Conservation (phyloP, 2,113 vertebrate genomes). For the Microcebus lehilahytsara region DNA sequence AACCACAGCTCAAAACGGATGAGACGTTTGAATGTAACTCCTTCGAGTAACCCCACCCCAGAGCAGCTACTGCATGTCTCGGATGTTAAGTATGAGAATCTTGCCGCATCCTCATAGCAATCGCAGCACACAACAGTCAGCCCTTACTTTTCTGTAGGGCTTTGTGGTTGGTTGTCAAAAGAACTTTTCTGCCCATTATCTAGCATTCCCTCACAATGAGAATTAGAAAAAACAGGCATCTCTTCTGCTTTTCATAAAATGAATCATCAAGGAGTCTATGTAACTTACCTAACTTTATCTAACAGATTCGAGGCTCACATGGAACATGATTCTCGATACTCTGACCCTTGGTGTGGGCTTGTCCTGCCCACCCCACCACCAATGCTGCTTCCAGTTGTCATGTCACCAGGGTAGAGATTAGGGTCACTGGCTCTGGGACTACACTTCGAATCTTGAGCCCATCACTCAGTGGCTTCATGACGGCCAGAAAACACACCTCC, state of each 20-base stretch:
- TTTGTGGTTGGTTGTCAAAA: neutral
- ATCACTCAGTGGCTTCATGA: neutral
- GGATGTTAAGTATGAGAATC: neutral
- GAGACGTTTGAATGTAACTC: neutral
- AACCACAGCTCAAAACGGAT: neutral
- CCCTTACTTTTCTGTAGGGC: neutral
- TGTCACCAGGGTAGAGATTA: neutral
- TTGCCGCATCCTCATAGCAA: neutral
- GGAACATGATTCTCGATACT: neutral
- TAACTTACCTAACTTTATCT: neutral
- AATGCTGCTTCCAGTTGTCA: neutral
- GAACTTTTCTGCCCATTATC: neutral
- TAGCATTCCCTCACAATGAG: neutral
- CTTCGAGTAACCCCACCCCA: neutral
- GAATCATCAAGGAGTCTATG: neutral
- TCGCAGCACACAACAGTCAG: neutral
- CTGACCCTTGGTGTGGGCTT: neutral
- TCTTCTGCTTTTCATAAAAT: neutral
- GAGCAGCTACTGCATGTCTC: neutral
- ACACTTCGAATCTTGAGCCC: neutral
- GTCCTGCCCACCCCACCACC: no score
- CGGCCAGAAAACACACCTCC: neutral
- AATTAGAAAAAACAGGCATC: neutral
- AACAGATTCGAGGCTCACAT: neutral
- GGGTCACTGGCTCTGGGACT: neutral